Percentiles rank a stretch among this genome's conserved stretches.
Conservation (phyloP, 2,888 invertebrate species). For the Amphipyra berbera region DNA sequence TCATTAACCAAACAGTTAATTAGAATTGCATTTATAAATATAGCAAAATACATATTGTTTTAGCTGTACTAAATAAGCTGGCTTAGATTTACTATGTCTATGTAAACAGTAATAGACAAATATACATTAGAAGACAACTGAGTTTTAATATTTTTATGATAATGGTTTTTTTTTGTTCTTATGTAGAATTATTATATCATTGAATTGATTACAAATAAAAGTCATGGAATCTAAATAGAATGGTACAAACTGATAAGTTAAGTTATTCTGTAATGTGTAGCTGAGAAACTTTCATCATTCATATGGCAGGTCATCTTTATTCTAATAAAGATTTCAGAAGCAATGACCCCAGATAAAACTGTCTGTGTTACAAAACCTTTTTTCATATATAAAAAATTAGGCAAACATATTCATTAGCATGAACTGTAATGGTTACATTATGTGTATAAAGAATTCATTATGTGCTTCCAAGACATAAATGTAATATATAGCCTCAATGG, state of each 20-base stretch:
- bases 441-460: constrained; percentile 68
- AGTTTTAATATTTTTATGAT: neutral
- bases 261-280: constrained; percentile 17
- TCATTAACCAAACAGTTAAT: constrained; percentile 17
- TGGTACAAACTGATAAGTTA: constrained; percentile 19
- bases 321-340: constrained; percentile 50
- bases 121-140: neutral
- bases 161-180: neutral
- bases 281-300: constrained; percentile 43
- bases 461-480: constrained; percentile 67
- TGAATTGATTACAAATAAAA: constrained; percentile 7
- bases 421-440: constrained; percentile 67
- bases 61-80: neutral
- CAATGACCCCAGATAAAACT: constrained; percentile 60
- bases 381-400: constrained; percentile 64
- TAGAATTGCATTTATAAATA: neutral
- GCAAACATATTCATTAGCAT: constrained; percentile 67
- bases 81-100: constrained; percentile 16
- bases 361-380: constrained; percentile 61
- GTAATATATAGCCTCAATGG: constrained; percentile 78
- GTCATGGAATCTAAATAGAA: neutral
- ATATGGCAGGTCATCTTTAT: constrained; percentile 40
- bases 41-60: neutral
- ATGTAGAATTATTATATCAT: constrained; percentile 4
- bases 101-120: constrained; percentile 13